Percentiles rank a stretch among this genome's conserved stretches.
Evolutionary conservation across 1,140 invertebrate genomes (phyloP).

Genomic region (Drosophila bipectinata): DNA sequence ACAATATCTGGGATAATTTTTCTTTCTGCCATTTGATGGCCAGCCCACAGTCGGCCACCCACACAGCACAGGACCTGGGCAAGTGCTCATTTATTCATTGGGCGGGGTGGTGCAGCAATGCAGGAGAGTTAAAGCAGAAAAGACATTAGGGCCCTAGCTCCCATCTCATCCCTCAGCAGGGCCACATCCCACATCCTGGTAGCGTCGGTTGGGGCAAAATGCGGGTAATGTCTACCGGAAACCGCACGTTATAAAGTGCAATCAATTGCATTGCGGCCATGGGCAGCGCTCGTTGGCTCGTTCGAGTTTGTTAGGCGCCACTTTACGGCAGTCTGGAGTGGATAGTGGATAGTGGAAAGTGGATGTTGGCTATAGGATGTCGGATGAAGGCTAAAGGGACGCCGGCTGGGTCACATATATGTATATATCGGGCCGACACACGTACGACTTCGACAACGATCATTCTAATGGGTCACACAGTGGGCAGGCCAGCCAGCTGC

Average conservation of each 20-base stretch:
- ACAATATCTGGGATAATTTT: conserved; percentile 83
- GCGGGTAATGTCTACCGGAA: conserved; percentile 81
- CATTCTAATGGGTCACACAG: conserved; percentile 81
- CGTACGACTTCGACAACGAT: conserved; percentile 80
- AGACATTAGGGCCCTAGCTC: conserved; percentile 68
- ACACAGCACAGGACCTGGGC: conserved; percentile 41
- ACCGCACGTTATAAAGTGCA: conserved; percentile 82
- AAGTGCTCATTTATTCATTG: conserved; percentile 82
- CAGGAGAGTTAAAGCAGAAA: conserved; percentile 58
- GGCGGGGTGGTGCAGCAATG: conserved; percentile 12
- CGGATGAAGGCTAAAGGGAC: neutral
- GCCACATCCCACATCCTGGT: conserved; percentile 36
- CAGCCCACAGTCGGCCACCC: conserved; percentile 24
- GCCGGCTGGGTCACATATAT: conserved; percentile 46
- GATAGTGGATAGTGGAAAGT: neutral
- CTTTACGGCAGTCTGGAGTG: conserved; percentile 55
- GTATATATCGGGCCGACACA: conserved; percentile 57
- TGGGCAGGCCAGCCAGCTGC: conserved; percentile 51
- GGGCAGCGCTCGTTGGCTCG: conserved; percentile 31
- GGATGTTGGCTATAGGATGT: neutral
- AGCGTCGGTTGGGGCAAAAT: conserved; percentile 65
- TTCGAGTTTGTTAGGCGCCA: conserved; percentile 73
- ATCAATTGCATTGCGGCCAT: conserved; percentile 79
- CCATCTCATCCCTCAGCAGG: neutral
- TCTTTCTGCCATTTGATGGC: conserved; percentile 77